A percentile compares a stretch with the other conserved stretches of the same genome.
These are phyloP conservation scores for Clitarchus hookeri DNA, from an alignment of 2,888 invertebrate genomes.

Conservation along the genomic window DNA sequence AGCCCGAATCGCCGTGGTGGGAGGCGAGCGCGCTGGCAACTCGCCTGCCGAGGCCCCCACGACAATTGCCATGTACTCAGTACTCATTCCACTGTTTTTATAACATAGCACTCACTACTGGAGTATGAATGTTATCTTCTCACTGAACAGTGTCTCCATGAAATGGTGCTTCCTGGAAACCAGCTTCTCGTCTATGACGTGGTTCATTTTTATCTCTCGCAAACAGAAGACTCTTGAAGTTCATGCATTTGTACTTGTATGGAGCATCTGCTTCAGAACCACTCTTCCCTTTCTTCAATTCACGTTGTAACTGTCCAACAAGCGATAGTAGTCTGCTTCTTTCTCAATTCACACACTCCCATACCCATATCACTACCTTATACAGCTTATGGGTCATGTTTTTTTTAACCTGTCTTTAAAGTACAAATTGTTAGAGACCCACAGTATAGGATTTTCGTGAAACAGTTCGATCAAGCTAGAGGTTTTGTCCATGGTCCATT, in stretches of 20 bases:
- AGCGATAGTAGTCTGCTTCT: neutral
- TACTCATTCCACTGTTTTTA: neutral
- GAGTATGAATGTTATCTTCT: neutral
- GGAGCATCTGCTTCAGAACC: neutral
- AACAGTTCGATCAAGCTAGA: neutral
- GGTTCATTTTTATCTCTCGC: neutral
- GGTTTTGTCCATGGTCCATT: neutral
- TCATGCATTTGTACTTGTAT: neutral
- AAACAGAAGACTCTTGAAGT: neutral
- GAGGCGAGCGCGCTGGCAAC: no score
- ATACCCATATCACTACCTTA: neutral
- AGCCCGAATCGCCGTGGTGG: no score
- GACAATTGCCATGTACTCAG: no score
- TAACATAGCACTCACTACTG: neutral
- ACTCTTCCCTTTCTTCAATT: neutral
- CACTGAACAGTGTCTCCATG: neutral
- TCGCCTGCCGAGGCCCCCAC: no score
- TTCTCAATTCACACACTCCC: neutral
- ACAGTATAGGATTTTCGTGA: neutral
- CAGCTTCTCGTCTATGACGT: neutral
- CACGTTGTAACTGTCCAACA: neutral
- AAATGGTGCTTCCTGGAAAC: neutral
- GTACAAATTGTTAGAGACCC: neutral
- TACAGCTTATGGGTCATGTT: neutral
- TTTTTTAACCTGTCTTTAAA: neutral